phyloP scores from a whole-genome alignment of 2,888 invertebrate genomes.

The Metopia argyrocephala region DNA sequence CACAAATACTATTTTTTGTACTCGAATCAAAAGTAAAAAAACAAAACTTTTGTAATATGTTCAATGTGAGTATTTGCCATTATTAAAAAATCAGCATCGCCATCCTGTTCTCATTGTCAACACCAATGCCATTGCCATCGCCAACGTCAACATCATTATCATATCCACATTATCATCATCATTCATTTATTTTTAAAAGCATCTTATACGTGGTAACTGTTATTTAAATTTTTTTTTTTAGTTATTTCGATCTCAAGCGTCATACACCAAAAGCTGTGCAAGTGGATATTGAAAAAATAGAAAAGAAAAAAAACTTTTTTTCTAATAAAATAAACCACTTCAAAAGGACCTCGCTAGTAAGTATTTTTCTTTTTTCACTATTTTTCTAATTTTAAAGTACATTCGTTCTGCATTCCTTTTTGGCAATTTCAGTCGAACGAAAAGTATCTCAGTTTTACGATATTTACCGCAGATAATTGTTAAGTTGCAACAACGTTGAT shows the following conservation, averaged over 20 bases:
- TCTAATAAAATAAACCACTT: slow-evolving; percentile 1
- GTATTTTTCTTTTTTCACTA: neutral
- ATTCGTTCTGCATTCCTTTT: neutral
- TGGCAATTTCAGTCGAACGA: neutral
- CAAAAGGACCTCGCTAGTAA: neutral
- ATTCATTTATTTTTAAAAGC: slow-evolving; percentile 12
- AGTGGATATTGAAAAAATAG: too few relatives aligned
- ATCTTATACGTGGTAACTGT: neutral
- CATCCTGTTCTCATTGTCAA: neutral
- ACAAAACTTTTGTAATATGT: neutral
- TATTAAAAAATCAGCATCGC: neutral
- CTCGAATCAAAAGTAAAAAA: neutral
- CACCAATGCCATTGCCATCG: neutral
- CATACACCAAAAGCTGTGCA: neutral
- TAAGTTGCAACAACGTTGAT: neutral
- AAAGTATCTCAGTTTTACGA: neutral
- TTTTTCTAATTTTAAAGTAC: slow-evolving; percentile 12
- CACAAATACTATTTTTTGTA: neutral
- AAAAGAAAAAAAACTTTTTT: neutral
- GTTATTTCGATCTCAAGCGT: neutral
- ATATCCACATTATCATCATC: neutral
- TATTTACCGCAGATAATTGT: slow-evolving; percentile 11
- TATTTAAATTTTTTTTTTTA: neutral
- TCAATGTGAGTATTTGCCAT: neutral
- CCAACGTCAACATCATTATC: neutral